Conservation (phyloP, 2,113 vertebrate genomes). For the Brachyistius frenatus region DNA sequence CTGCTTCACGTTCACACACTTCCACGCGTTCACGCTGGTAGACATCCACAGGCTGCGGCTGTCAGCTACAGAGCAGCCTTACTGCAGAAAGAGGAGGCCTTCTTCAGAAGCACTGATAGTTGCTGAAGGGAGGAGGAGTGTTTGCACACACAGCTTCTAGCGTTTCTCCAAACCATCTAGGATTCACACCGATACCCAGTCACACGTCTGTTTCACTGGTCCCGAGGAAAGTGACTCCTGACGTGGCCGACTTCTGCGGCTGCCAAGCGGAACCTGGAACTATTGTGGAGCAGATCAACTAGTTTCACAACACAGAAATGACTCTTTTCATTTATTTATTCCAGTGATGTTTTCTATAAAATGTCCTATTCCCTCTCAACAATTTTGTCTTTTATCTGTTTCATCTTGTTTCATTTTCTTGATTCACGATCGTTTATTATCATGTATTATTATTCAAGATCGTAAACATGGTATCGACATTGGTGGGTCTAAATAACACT, state of each 20-base stretch:
- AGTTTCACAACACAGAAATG: neutral
- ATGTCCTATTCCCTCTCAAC: too few relatives aligned
- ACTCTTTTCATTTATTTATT: neutral
- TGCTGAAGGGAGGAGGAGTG: neutral
- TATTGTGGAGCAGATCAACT: neutral
- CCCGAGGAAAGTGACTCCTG: neutral
- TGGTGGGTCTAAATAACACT: too few relatives aligned
- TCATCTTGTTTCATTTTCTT: too few relatives aligned
- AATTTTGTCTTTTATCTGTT: too few relatives aligned
- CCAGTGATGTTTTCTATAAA: neutral
- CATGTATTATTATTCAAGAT: too few relatives aligned
- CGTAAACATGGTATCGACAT: too few relatives aligned
- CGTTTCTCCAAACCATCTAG: constrained; percentile 9
- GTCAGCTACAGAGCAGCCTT: constrained; percentile 31
- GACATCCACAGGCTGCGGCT: constrained; percentile 40
- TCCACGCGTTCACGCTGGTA: constrained; percentile 44
- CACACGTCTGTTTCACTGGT: neutral
- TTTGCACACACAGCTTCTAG: neutral
- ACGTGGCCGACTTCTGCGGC: neutral
- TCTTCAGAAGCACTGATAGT: neutral
- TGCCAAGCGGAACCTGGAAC: neutral
- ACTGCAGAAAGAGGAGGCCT: constrained; percentile 18
- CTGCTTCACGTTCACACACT: constrained; percentile 46
- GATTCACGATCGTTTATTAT: too few relatives aligned
- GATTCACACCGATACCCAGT: constrained; percentile 3